Base-by-base conservation (phyloP, 2,113 vertebrate species). In the Hemichromis elongatus region DNA sequence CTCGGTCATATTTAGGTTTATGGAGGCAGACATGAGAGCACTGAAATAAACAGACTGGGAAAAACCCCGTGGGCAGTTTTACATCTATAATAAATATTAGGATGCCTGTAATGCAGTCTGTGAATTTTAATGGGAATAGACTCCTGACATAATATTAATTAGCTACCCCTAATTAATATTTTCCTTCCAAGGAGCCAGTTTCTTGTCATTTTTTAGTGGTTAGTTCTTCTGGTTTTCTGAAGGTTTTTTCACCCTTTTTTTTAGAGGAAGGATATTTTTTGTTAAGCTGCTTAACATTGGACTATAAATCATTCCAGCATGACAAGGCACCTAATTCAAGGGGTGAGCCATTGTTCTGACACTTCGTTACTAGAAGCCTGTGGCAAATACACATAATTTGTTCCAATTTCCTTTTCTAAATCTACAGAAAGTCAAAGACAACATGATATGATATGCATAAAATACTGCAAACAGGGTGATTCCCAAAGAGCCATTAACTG, bases 1-100 rank as follows among this genome's bases (percentile, higher is more conserved):
- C 63, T 21, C 3, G 63, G 61, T 79, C 40, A 59, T 18, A 53
- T 81, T 82, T 68, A 50, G 54, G 66, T 79, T 77, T 86, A 77
- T 77, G 82, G 78, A 82, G 42, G 77, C 70, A 42, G 83, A 59
- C 4, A 52, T 26, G 86, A 28, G 77, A 40, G 81, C 40, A 68
- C 92, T 83, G 90, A 93, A 92, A 92, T 90, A 91, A 88, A 90
- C 89, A 5, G 53, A 47, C 42, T 59, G 87, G 93, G 94, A 66
- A 91, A 95, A 77, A 86, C 89, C 93, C 93, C 1, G n/a, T 77
- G 47, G 80, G 77, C 83, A 59, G 40, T 21, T 83, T 81, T 40
- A 84, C 79, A 81, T 59, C 16, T 18, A 70, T 45, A 45, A 24
- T 70, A 24, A 53, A 28, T 77, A 28, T 10, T 24, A 4, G 79